Conservation (phyloP, 2,888 invertebrate species). For the Agonopterix arenella region DNA sequence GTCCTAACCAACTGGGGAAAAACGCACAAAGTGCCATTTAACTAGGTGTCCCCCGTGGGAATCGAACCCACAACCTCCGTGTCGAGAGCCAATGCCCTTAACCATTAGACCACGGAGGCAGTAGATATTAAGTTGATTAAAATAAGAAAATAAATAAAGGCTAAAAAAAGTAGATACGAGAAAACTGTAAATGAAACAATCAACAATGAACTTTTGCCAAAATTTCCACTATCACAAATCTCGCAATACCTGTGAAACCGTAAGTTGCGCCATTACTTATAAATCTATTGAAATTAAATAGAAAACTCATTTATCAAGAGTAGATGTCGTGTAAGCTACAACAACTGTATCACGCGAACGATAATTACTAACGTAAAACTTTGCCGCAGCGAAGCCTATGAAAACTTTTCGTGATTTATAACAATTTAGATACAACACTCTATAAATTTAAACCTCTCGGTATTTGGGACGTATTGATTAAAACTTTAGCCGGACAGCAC, state of each 20-base stretch:
- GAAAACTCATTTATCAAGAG: constrained; percentile 5
- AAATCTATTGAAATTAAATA: constrained; percentile 4
- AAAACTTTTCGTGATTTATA: constrained; percentile 15
- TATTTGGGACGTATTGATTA: constrained; percentile 6
- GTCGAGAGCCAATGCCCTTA: too few species aligned
- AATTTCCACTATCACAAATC: not conserved
- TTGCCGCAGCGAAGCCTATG: constrained; percentile 11
- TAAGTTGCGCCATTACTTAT: not conserved
- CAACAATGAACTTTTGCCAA: too few species aligned
- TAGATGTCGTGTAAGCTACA: constrained; percentile 2
- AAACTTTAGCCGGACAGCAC: constrained; percentile 1
- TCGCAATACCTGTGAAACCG: not conserved
- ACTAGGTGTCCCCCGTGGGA: too few species aligned
- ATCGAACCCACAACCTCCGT: too few species aligned
- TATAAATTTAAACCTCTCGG: not conserved
- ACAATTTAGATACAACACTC: constrained; percentile 2
- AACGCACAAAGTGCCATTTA: too few species aligned
- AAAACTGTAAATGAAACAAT: too few species aligned
- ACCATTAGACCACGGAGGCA: too few species aligned
- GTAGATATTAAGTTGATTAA: too few species aligned
- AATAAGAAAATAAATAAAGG: too few species aligned
- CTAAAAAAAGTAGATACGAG: too few species aligned
- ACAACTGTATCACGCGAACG: constrained; percentile 15
- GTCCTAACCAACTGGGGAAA: too few species aligned
- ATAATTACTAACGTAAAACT: constrained; percentile 15